Conservation (phyloP, 2,888 invertebrate species). For the Stenotaenia linearis region DNA sequence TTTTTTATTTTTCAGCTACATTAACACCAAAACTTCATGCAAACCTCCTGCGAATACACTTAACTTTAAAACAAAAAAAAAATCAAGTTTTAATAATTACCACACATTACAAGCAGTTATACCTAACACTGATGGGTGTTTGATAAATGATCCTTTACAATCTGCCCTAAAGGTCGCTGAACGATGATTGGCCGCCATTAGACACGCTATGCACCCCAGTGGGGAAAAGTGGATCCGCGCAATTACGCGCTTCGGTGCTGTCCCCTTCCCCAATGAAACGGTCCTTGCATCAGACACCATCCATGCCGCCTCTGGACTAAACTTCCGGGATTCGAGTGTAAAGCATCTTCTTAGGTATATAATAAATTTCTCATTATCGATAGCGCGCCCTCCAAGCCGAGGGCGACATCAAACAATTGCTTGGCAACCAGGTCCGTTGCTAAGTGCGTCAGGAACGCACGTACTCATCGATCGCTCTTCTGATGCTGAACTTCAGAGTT, state of each 20-base stretch:
- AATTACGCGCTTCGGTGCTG: neutral
- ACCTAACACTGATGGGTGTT: constrained; percentile 2
- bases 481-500: neutral
- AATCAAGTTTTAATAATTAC: neutral
- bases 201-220: constrained; percentile 23
- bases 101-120: neutral
- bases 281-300: neutral
- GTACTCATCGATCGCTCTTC: constrained; percentile 13
- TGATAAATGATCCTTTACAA: constrained; percentile 21
- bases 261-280: constrained; percentile 1
- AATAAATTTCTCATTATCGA: constrained; percentile 26
- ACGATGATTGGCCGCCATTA: constrained; percentile 24
- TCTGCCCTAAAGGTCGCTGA: constrained; percentile 1
- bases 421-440: constrained; percentile 20
- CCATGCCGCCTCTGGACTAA: neutral
- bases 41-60: no score
- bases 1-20: no score
- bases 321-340: constrained; percentile 18
- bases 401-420: constrained; percentile 24
- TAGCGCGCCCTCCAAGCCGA: constrained; percentile 5
- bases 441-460: constrained; percentile 10
- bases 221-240: constrained; percentile 16
- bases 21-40: no score
- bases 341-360: constrained; percentile 12
- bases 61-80: neutral